Evolutionary conservation across 2,113 vertebrate species (phyloP).

Genomic region (Forbesichthys papilliferus): DNA sequence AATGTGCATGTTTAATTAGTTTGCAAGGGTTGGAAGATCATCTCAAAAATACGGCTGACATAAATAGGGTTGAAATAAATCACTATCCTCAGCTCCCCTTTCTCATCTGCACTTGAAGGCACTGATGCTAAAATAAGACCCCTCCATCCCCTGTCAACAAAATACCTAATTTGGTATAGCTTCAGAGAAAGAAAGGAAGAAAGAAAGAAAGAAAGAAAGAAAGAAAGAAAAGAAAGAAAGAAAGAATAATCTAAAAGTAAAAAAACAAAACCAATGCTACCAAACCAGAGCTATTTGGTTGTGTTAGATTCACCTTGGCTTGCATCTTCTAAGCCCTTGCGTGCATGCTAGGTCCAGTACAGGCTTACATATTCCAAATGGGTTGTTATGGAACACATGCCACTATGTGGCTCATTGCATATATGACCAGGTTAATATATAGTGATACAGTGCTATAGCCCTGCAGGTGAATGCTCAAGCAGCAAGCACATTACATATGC

Average conservation of each 20-base stretch:
- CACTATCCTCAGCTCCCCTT: slow-evolving; percentile 40
- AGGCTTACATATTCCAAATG: neutral
- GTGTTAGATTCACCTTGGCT: neutral
- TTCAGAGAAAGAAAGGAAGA: slow-evolving; percentile 14
- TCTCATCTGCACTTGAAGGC: slow-evolving; percentile 31
- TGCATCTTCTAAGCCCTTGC: neutral
- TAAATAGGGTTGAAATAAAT: slow-evolving; percentile 50
- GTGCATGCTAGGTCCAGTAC: neutral
- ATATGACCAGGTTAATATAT: slow-evolving; percentile 3
- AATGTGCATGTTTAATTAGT: slow-evolving; percentile 6
- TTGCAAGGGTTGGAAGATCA: slow-evolving; percentile 20
- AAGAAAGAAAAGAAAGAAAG: neutral
- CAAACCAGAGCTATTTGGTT: neutral
- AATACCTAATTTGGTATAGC: slow-evolving; percentile 30
- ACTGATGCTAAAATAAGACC: slow-evolving; percentile 34
- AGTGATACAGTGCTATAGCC: neutral
- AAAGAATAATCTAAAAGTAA: neutral
- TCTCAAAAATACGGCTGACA: slow-evolving; percentile 37
- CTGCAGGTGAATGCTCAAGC: neutral
- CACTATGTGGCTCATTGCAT: slow-evolving; percentile 2
- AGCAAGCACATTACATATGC: neutral
- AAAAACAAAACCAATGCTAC: neutral
- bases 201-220: neutral
- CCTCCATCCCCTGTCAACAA: slow-evolving; percentile 11
- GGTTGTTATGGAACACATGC: neutral